Evolutionary conservation across 2,113 vertebrate species (phyloP).

Genomic region (Aptenodytes patagonicus): DNA sequence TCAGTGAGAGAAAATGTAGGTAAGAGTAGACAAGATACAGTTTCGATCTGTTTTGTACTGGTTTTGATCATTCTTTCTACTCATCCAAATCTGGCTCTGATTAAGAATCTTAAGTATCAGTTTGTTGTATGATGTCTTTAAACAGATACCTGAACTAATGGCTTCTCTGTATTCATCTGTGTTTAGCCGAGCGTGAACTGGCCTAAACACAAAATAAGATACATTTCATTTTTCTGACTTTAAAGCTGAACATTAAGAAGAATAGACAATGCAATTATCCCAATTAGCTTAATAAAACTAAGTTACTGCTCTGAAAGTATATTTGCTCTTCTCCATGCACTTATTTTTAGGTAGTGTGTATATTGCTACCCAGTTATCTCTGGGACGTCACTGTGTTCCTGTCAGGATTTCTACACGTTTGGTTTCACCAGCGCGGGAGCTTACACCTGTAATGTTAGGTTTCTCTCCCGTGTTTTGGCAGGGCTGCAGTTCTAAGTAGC

Average conservation of each 20-base stretch:
- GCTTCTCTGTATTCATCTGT: background rate
- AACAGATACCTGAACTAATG: background rate
- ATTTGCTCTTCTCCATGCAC: background rate
- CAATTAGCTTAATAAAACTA: background rate
- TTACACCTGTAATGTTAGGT: rapidly evolving
- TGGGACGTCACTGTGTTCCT: background rate
- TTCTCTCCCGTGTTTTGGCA: background rate
- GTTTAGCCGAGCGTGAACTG: background rate
- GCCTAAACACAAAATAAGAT: background rate
- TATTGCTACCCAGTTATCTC: background rate
- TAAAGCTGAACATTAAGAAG: background rate
- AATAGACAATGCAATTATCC: background rate
- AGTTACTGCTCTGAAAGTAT: background rate
- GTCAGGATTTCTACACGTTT: background rate
- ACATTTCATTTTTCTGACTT: background rate
- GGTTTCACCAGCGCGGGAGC: background rate
- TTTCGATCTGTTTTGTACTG: background rate
- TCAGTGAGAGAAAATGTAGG: background rate
- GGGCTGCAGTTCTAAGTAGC: background rate
- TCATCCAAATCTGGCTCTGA: background rate
- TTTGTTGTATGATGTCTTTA: background rate
- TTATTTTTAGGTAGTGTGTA: background rate
- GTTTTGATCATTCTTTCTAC: background rate
- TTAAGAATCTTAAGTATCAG: background rate
- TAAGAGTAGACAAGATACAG: background rate